A percentile compares a stretch with the other conserved stretches of the same genome.
phyloP scores from a whole-genome alignment of 2,797 vertebrate species.

The Gastrophryne carolinensis region DNA sequence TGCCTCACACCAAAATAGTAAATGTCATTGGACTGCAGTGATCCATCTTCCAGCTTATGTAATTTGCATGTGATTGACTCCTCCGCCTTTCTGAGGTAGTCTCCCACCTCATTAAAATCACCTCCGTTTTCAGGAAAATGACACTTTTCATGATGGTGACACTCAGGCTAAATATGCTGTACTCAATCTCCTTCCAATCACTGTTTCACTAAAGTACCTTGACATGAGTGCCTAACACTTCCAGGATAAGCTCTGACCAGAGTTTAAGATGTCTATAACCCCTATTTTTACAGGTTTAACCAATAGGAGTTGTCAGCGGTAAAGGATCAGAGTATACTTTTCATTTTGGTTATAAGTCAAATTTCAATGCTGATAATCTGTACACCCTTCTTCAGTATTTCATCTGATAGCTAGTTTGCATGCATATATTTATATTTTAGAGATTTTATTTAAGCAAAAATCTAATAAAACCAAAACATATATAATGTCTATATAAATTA shows the following conservation, averaged over 20 bases:
- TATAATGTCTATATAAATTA: no score
- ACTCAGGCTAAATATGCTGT: conserved; percentile 23
- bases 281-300: no score
- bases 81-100: conserved; percentile 57
- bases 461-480: no score
- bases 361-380: no score
- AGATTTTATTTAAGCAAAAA: no score
- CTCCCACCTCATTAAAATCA: conserved; percentile 57
- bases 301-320: no score
- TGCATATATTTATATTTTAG: no score
- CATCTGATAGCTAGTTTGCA: no score
- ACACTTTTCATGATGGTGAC: conserved; percentile 48
- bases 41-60: conserved; percentile 51
- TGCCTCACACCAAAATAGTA: conserved; percentile 43
- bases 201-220: not conserved
- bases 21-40: conserved; percentile 49
- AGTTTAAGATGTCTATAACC: no score
- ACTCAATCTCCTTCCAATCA: conserved; percentile 3
- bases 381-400: no score
- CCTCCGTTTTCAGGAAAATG: conserved; percentile 53
- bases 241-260: not conserved
- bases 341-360: no score
- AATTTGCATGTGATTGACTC: conserved; percentile 62
- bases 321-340: no score
- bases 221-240: not conserved